Evolutionary conservation across 2,113 vertebrate species (phyloP).

Genomic region (Illadopsis cleaveri): DNA sequence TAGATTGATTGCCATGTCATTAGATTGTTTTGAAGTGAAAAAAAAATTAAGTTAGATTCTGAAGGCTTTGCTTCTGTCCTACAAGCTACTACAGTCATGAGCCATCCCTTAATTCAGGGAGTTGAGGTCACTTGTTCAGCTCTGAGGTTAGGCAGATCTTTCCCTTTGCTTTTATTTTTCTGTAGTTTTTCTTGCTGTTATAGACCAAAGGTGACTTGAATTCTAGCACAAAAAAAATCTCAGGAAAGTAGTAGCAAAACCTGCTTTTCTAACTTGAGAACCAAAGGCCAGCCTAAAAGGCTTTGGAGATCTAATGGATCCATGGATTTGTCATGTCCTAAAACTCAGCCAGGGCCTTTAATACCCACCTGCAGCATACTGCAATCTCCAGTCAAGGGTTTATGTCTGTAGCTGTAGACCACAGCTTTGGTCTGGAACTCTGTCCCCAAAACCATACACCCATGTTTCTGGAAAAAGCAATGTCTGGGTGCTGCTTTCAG

Average conservation of each 20-base stretch:
- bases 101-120: neutral
- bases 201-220: neutral
- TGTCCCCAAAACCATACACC: neutral
- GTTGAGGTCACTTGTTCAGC: neutral
- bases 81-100: neutral
- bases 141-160: neutral
- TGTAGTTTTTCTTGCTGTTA: neutral
- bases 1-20: neutral
- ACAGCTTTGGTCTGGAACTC: neutral
- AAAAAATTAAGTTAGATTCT: neutral
- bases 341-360: neutral
- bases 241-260: neutral
- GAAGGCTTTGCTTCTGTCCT: neutral
- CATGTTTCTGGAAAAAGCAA: neutral
- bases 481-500: neutral
- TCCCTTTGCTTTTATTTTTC: neutral
- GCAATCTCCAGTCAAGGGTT: rapidly evolving
- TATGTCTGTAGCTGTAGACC: neutral
- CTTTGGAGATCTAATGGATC: neutral
- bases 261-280: neutral
- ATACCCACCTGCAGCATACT: rapidly evolving
- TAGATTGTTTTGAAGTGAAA: neutral
- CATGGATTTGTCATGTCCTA: rapidly evolving
- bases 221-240: neutral
- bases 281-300: neutral